Evolutionary conservation across 2,113 vertebrate species (phyloP).

Genomic region (Periophthalmodon schlosseri): DNA sequence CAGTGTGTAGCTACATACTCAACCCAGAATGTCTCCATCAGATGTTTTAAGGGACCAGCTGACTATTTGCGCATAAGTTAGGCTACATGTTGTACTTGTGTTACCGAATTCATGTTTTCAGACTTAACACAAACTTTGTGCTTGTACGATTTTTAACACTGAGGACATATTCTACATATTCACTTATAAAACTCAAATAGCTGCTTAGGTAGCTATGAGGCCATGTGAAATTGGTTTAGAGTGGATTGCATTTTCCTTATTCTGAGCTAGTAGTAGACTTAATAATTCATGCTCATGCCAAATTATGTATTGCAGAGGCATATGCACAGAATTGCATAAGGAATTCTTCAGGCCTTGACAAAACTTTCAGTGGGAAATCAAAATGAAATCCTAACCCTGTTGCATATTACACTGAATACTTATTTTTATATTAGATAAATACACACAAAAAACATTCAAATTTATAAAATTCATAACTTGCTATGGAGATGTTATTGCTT

Average conservation of each 20-base stretch:
- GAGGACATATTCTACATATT: no score
- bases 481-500: no score
- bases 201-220: neutral
- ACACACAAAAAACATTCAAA: no score
- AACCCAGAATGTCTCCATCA: no score
- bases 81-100: no score
- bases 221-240: neutral
- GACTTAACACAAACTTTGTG: no score
- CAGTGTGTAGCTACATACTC: no score
- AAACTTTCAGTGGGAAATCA: neutral
- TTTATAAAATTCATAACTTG: no score
- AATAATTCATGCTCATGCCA: neutral
- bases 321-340: neutral
- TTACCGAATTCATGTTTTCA: no score
- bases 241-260: neutral
- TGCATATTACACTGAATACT: neutral
- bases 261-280: neutral
- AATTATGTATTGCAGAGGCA: neutral
- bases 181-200: neutral
- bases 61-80: no score
- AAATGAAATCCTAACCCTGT: neutral
- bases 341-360: neutral
- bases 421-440: neutral
- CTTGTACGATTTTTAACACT: no score
- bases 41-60: no score